A percentile compares a stretch with the other conserved stretches of the same genome.
Conservation (phyloP, 2,888 invertebrate genomes). For the Frankliniella fusca region DNA sequence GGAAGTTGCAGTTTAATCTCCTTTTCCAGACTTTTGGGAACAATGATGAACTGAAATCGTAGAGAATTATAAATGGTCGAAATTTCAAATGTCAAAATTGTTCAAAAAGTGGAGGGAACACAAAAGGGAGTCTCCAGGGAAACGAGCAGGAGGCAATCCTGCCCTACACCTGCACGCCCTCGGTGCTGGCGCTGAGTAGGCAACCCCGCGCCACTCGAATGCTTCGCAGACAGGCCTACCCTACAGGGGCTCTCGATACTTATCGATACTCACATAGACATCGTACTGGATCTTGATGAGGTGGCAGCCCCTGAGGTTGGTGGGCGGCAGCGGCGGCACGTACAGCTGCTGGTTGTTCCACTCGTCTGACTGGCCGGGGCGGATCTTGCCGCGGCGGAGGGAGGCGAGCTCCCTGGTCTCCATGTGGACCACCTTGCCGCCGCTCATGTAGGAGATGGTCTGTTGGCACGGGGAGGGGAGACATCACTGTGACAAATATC, state of each 20-base stretch:
- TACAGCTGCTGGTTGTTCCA: constrained; percentile 86
- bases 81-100: no score
- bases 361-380: constrained; percentile 73
- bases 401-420: constrained; percentile 81
- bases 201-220: neutral
- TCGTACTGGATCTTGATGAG: constrained; percentile 90
- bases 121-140: neutral
- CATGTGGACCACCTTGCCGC: constrained; percentile 79
- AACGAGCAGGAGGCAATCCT: constrained; percentile 12
- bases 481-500: no score
- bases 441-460: constrained; percentile 84
- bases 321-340: constrained; percentile 90
- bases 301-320: constrained; percentile 88
- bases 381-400: constrained; percentile 72
- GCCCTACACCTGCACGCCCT: no score
- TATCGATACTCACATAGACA: constrained; percentile 69
- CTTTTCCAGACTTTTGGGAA: constrained; percentile 86
- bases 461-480: constrained; percentile 44
- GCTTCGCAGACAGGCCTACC: neutral
- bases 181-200: constrained; percentile 15
- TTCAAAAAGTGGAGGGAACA: constrained; percentile 36
- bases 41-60: constrained; percentile 72
- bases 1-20: constrained; percentile 88
- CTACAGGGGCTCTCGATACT: neutral
- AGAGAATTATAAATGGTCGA: no score